A percentile compares a stretch with the other conserved stretches of the same genome.
Evolutionary conservation across 2,888 invertebrate genomes (phyloP).

Genomic region (Apodemia hepburni): DNA sequence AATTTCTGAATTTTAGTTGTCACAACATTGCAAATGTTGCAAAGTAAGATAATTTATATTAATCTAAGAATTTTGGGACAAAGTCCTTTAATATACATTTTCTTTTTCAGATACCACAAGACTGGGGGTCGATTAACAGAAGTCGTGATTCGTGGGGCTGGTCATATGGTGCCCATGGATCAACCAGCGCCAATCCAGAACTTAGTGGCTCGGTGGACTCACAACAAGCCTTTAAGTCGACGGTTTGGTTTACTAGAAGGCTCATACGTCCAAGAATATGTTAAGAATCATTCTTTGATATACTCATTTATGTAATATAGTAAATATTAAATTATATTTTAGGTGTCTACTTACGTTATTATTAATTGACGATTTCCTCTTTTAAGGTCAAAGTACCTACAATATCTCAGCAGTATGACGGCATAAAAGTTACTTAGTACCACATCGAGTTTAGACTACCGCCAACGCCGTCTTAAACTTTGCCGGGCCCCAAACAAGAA

Average conservation of each 20-base stretch:
- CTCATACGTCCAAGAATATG: constrained; percentile 27
- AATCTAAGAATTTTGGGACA: too few species aligned
- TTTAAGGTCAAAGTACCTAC: too few species aligned
- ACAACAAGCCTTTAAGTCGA: constrained; percentile 36
- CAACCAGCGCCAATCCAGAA: constrained; percentile 74
- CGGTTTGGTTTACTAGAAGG: constrained; percentile 35
- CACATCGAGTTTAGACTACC: too few species aligned
- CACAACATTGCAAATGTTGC: too few species aligned
- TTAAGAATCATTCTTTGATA: constrained; percentile 40
- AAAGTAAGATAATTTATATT: too few species aligned
- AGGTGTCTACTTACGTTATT: too few species aligned
- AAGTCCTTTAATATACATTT: not conserved
- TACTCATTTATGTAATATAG: constrained; percentile 39
- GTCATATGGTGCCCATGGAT: constrained; percentile 83
- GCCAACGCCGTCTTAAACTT: too few species aligned
- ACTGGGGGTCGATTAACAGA: constrained; percentile 76
- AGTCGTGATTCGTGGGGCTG: constrained; percentile 80
- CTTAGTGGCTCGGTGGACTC: constrained; percentile 79
- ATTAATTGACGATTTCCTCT: too few species aligned
- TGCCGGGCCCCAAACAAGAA: too few species aligned
- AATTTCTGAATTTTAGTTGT: too few species aligned
- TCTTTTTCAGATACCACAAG: constrained; percentile 69
- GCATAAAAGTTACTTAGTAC: not conserved
- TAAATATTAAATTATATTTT: not conserved
- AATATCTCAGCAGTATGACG: too few species aligned